Base-by-base conservation (phyloP, 2,113 vertebrate genomes). In the Macrotus californicus region DNA sequence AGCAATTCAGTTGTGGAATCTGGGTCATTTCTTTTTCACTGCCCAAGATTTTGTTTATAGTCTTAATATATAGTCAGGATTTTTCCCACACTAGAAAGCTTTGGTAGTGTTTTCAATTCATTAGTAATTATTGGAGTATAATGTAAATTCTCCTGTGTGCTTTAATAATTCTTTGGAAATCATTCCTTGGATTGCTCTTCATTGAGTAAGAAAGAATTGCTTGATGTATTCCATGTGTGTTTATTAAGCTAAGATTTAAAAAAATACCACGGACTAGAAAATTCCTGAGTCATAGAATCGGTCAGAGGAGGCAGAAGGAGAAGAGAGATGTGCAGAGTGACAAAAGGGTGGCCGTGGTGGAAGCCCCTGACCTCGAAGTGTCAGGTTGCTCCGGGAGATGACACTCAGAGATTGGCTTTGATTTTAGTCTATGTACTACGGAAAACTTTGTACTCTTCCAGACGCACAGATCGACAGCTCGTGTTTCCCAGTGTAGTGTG, bases 141-240 rank as follows among this genome's bases (percentile, higher is more conserved):
- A 67, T 75, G 36, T 66, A 77, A 87, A 93, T 91, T 87, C 52
- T 85, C 91, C 15, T 39, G 19, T 73, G 54, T 61, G 54, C 34
- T 89, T 89, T 72, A 89, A 29, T 93, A 79, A 70, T 77, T 77
- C 61, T 90, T 96, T 84, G 76, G 86, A 76, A 95, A 72, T 72
- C 92, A 87, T 95, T 59, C 39, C 82, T 95, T 89, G 52, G 54
- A 91, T 39, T 69, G 67, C 34, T 81, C 15, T 79, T 86, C 61
- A 67, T 46, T 67, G 72, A 84, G 24, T 72, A 61, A 59, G 46
- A 93, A 61, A 43, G 89, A 85, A 92, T 81, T 73, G 46, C 16
- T 81, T 61, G 61, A 16, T 84, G 31, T 72, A 16, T 92, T 52
- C 34, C 80, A 80, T 61, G 24, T 73, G 48, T 52, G 93, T 95